These are phyloP conservation scores for Lobophora halterata DNA, from an alignment of 2,888 invertebrate genomes.

Conservation along the genomic window DNA sequence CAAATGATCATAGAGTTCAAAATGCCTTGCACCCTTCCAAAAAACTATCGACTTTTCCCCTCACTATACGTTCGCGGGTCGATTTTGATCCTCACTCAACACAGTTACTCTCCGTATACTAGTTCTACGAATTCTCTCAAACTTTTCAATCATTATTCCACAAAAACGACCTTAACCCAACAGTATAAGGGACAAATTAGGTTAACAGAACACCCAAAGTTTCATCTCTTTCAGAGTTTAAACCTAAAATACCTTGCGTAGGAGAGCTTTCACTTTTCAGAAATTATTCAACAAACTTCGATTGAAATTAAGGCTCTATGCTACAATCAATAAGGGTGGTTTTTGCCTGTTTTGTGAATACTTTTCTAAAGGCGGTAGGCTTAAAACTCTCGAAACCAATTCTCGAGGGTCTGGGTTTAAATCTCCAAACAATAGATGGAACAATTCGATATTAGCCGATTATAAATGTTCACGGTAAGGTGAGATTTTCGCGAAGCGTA, in stretches of 20 bases:
- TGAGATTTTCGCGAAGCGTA: conserved; percentile 65
- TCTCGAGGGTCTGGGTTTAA: conserved; percentile 68
- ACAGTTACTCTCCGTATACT: conserved; percentile 77
- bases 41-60: conserved; percentile 46
- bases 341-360: conserved; percentile 39
- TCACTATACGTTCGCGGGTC: conserved; percentile 53
- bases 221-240: conserved; percentile 80
- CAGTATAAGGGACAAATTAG: conserved; percentile 42
- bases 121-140: conserved; percentile 75
- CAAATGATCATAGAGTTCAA: conserved; percentile 34
- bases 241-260: conserved; percentile 79
- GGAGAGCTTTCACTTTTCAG: conserved; percentile 80
- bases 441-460: conserved; percentile 79
- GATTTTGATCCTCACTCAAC: conserved; percentile 75
- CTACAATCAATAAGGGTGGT: conserved; percentile 37
- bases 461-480: conserved; percentile 71
- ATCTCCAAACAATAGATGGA: conserved; percentile 74
- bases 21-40: conserved; percentile 33
- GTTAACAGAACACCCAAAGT: conserved; percentile 55
- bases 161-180: conserved; percentile 44
- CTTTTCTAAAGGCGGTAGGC: conserved; percentile 73
- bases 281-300: conserved; percentile 59
- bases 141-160: conserved; percentile 39
- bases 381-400: conserved; percentile 78
- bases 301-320: conserved; percentile 47